Base-by-base conservation (phyloP, 1,140 invertebrate species). In the Drosophila suzukii region DNA sequence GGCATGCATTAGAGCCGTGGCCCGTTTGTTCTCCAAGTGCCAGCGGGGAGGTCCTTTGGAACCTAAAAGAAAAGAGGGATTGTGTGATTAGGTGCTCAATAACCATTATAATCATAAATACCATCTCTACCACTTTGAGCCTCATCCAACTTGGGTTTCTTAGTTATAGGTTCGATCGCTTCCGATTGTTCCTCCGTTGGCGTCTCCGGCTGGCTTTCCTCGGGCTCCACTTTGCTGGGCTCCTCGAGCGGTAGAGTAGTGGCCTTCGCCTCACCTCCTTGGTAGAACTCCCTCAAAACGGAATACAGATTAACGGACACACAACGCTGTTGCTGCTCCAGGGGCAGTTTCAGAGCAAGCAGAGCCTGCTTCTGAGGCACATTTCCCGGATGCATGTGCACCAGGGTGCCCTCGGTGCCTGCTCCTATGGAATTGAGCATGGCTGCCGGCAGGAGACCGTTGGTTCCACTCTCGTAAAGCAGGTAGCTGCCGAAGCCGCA, bases 381-480 rank as follows among this genome's bases (percentile, higher is more conserved):
- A 91, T 96, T 97, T 0, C 96, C 96, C 10, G 95, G 94, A 93
- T 97, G 96, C 90, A 98, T 93, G 79, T 98, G 96, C 38, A 98
- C 93, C 15, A 97, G 78, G 76, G 93, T 93, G 2, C 95, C 96
- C 57, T 81, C 90, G 0, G 94, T 95, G 47, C 94, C 92, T 0
- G 93, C 91, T 0, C 97, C 96, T 20, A 96, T 94, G 47, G 94
- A 94, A 85, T 96, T 95, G 20, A 99, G 91, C 75, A 99, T 93
- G 43, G 97, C 95, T 0, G 98, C 97, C 32, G 96, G 94, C 13
- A 98, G 90, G 34, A 99, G 93, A 1, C 98, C 98, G 82, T 95
- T 95, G 47, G 95, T 96, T 17, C 96, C 96, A 75, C 96, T 97
- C 81, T 99, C 98, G 90, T 98, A 97, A 0, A 99, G 92, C 51